Evolutionary conservation across 2,113 vertebrate species (phyloP), one percentile per base, ranked within the genome.

Genomic region (Sus scrofa): DNA sequence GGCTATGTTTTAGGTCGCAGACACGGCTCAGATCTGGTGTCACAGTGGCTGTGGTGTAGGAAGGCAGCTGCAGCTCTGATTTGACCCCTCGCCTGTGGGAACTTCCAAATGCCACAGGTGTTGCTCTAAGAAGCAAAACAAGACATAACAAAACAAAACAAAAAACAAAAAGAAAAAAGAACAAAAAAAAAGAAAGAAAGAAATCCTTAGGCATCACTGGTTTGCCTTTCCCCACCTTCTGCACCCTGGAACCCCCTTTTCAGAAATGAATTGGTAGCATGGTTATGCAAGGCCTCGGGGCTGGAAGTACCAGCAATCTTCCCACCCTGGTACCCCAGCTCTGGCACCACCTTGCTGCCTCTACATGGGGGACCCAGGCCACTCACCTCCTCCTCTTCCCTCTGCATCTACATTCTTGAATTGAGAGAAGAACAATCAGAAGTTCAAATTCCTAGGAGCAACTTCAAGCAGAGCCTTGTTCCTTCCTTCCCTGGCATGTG

Each of bases 201-300:
- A 39, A 34, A 37, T 34, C 60, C 11, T 2, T 11, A 32, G 65
- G 3, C 3, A 2, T 56, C 44, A 6, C 52, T 11, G 0, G 1
- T 3, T 10, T 19, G 1, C 26, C 32, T 37, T 54, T 44, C 52
- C 13, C 26, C 50, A 0, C 7, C 54, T 16, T 5, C 16, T 2
- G 0, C 6, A 6, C 24, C 52, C 22, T 0, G 16, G 73, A 7
- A 22, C 24, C 37, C 30, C 27, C 84, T 79, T 20, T 4, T 6
- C 14, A 15, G 27, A 44, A 22, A 54, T 30, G 82, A 50, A 10
- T 20, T 1, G 19, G 62, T 32, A 60, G 22, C 4, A 9, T 63
- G n/a, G 11, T n/a, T 44, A n/a, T 37, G 37, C 27, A 2, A 13
- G 18, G 56, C 37, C 67, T 44, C 4, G 7, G 52, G 9, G 39